Percentiles rank a stretch among this genome's conserved stretches.
Evolutionary conservation across 2,888 invertebrate species (phyloP).

Genomic region (Laothoe populi): DNA sequence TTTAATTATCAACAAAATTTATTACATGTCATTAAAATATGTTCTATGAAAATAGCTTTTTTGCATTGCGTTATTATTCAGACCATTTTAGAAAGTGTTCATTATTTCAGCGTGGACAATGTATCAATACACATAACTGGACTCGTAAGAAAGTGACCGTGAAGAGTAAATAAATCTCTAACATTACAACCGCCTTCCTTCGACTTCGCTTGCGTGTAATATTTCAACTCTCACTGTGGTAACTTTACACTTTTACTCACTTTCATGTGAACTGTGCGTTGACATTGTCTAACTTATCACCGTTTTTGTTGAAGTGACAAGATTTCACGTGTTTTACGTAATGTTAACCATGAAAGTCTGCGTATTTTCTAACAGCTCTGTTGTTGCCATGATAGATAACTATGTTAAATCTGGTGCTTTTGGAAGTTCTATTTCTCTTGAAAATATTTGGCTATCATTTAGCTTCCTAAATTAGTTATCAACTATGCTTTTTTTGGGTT

Average conservation of each 20-base stretch:
- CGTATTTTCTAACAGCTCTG: background rate
- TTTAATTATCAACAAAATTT: too few species aligned
- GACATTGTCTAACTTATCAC: conserved; percentile 44
- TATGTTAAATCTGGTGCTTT: background rate
- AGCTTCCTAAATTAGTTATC: too few species aligned
- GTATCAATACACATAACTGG: conserved; percentile 10
- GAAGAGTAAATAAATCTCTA: conserved; percentile 26
- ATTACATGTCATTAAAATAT: conserved; percentile 6
- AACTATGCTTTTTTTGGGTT: too few species aligned
- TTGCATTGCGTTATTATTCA: background rate
- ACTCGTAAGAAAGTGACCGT: conserved; percentile 35
- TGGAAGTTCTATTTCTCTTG: too few species aligned
- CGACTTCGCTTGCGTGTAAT: conserved; percentile 45
- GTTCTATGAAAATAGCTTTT: conserved; percentile 3
- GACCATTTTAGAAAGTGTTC: conserved; percentile 3
- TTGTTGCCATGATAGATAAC: background rate
- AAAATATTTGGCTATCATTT: too few species aligned
- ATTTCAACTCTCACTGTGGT: conserved; percentile 57
- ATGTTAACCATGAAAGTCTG: too few species aligned
- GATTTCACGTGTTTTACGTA: background rate
- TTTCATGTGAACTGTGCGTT: conserved; percentile 48
- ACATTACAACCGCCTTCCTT: conserved; percentile 19
- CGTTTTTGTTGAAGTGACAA: conserved; percentile 19
- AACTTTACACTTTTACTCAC: conserved; percentile 51
- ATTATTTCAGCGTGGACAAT: conserved; percentile 10